Evolutionary conservation across 2,113 vertebrate genomes (phyloP), one percentile per base, ranked within the genome.

Genomic region (Prietella phreatophila): DNA sequence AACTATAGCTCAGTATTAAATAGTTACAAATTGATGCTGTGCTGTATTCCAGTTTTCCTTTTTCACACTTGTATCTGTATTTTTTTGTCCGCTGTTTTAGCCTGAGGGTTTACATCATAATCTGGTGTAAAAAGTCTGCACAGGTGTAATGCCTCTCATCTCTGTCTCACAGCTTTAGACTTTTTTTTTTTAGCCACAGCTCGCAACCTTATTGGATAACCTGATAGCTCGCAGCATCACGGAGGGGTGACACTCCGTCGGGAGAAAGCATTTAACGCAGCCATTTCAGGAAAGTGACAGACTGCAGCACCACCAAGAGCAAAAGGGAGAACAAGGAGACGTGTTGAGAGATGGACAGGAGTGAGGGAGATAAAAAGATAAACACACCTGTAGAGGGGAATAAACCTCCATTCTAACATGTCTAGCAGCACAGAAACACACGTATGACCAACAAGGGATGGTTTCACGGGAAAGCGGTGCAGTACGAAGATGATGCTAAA

Each of bases 231-330:
- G 10, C 30, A 20, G 55, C 78, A 36, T 20, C n/a, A 36, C 30
- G 36, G n/a, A 79, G 30, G 79, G 8, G 30, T n/a, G 36, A 36
- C 55, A 60, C 30, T 20, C 55, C 4, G 1, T 58, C 25, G 11
- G 6, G 42, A 22, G 53, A 60, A 15, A 82, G 30, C 22, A 4
- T 82, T 58, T 22, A 53, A 79, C 25, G 3, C 17, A 56, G 55
- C 53, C 79, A 36, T 58, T 58, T 60, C 55, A 60, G 50, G 30
- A 39, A 60, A 82, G 19, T 36, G 55, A 58, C 79, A 82, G 79
- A 60, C 79, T 82, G 55, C 17, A 82, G 79, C 79, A 60, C 79
- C 79, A 82, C 55, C 55, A 82, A 60, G 79, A 82, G 55, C 19
- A 20, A 82, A 30, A 82, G 10, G 0, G 9, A 58, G 79, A 82